These are phyloP conservation scores for Leptinotarsa haldemani DNA, from an alignment of 2,888 invertebrate genomes.

Conservation along the genomic window DNA sequence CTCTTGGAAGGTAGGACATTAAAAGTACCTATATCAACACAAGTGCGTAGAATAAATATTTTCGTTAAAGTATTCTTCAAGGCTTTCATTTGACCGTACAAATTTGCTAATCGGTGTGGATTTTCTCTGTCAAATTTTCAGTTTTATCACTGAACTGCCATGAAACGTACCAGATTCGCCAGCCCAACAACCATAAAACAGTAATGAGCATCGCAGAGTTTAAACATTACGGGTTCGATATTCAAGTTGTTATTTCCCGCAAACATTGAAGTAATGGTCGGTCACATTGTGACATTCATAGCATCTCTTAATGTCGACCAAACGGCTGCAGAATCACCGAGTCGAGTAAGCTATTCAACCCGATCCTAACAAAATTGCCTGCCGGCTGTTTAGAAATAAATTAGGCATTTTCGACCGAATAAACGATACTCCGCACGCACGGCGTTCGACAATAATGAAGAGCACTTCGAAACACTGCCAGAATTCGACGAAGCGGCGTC, in stretches of 20 bases:
- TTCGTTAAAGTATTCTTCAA: too few relatives aligned
- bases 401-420: conserved; percentile 30
- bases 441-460: conserved; percentile 40
- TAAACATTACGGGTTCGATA: conserved; percentile 8
- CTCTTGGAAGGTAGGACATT: too few relatives aligned
- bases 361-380: neutral
- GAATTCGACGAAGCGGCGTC: conserved; percentile 37
- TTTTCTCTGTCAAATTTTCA: too few relatives aligned
- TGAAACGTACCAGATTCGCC: too few relatives aligned
- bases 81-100: too few relatives aligned
- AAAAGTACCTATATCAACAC: too few relatives aligned
- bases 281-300: conserved; percentile 12
- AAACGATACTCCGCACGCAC: conserved; percentile 28
- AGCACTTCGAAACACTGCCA: conserved; percentile 39
- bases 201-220: too few relatives aligned
- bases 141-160: too few relatives aligned
- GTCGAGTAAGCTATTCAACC: conserved; percentile 1
- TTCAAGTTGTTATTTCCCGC: conserved; percentile 20
- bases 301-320: conserved; percentile 8
- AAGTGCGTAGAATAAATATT: too few relatives aligned
- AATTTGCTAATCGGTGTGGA: too few relatives aligned
- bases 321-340: neutral
- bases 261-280: conserved; percentile 33
- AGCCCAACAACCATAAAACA: too few relatives aligned
- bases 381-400: conserved; percentile 35